Evolutionary conservation across 2,113 vertebrate genomes (phyloP).

Genomic region (Gambusia affinis): DNA sequence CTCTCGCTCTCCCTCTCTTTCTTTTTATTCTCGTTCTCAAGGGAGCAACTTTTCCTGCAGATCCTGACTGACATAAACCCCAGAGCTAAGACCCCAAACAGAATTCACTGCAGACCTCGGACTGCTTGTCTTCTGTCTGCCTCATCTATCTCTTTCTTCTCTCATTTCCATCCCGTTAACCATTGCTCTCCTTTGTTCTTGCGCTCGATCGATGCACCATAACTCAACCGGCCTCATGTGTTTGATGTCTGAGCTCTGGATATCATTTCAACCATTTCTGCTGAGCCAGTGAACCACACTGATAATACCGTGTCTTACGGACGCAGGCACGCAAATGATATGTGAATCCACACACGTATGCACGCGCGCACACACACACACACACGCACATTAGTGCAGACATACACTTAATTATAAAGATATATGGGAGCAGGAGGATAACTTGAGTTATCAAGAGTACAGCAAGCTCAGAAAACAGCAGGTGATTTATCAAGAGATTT

Average conservation of each 20-base stretch:
- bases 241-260: constrained; percentile 78
- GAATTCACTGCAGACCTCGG: constrained; percentile 68
- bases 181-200: constrained; percentile 70
- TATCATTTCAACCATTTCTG: constrained; percentile 70
- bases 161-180: constrained; percentile 67
- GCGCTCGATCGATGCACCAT: constrained; percentile 71
- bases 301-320: constrained; percentile 65
- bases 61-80: constrained; percentile 72
- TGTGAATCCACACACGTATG: constrained; percentile 15
- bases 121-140: constrained; percentile 67
- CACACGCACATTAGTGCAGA: neutral
- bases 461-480: constrained; percentile 14
- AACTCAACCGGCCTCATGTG: constrained; percentile 71
- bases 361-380: constrained; percentile 10
- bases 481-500: constrained; percentile 9
- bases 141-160: constrained; percentile 75
- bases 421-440: constrained; percentile 23
- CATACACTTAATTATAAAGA: constrained; percentile 12
- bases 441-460: neutral
- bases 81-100: constrained; percentile 63
- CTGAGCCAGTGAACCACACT: constrained; percentile 56
- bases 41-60: constrained; percentile 74
- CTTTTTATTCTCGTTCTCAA: constrained; percentile 58
- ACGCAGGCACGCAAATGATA: constrained; percentile 47
- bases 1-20: constrained; percentile 58